These are phyloP conservation scores for Neelides folsomi DNA, from an alignment of 2,888 invertebrate species.

Conservation along the genomic window DNA sequence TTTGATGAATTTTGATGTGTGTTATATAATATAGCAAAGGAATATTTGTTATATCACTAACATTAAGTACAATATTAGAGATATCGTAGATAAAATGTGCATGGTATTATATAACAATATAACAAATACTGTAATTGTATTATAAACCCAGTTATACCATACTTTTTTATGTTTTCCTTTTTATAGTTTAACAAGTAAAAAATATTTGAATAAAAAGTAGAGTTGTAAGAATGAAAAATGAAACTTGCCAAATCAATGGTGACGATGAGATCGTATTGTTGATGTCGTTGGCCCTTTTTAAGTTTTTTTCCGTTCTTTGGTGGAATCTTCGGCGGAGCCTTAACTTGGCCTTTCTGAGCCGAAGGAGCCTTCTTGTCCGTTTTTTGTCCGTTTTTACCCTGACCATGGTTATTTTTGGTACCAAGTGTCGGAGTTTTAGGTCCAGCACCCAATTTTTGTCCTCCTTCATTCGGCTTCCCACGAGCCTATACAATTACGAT, in stretches of 20 bases:
- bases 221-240: slow-evolving; percentile 2
- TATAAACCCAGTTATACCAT: too few relatives aligned
- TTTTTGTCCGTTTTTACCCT: slow-evolving; percentile 39
- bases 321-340: slow-evolving; percentile 44
- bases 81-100: too few relatives aligned
- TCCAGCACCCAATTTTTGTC: slow-evolving; percentile 55
- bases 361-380: slow-evolving; percentile 50
- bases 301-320: slow-evolving; percentile 48
- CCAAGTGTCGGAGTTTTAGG: slow-evolving; percentile 43
- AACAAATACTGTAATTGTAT: too few relatives aligned
- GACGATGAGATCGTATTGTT: slow-evolving; percentile 66
- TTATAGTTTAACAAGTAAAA: too few relatives aligned
- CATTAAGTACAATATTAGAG: too few relatives aligned
- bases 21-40: too few relatives aligned
- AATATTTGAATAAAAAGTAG: too few relatives aligned
- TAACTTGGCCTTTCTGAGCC: slow-evolving; percentile 61
- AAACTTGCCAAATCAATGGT: slow-evolving; percentile 65
- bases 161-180: too few relatives aligned
- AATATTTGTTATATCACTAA: too few relatives aligned
- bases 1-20: too few relatives aligned
- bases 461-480: slow-evolving; percentile 66
- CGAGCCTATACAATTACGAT: slow-evolving; percentile 50
- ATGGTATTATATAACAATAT: too few relatives aligned
- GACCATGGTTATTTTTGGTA: slow-evolving; percentile 29
- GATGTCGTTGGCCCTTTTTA: slow-evolving; percentile 63